Evolutionary conservation across 2,797 vertebrate genomes (phyloP), one percentile per base, ranked within the genome.

Genomic region (Natrix natrix): DNA sequence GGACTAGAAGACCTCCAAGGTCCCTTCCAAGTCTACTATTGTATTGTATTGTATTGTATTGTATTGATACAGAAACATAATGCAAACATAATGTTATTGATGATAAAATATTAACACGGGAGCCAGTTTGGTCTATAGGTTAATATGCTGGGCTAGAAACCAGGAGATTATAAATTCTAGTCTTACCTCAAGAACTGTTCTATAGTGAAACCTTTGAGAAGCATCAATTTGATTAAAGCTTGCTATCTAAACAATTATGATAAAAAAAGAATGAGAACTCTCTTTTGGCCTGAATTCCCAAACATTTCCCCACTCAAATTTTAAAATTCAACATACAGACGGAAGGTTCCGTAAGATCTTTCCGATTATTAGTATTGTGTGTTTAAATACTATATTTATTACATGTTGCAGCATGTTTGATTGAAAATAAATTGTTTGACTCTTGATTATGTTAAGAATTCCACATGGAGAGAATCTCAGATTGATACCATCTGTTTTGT

Each of bases 391-490:
- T 89, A n/a, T 17, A 26, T 63, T 12, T 43, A 66, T 87, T 56
- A 17, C 78, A 56, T 78, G 92, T 89, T 11, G 0, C 57, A 43
- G 54, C 87, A 57, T 4, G 0, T 32, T 95, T 94, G 89, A 93
- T 94, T 87, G 91, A 87, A 94, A 95, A 91, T 54, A 92, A 93
- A 94, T 87, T 60, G 37, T 2, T 8, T 90, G 20, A 26, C 7
- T 88, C 32, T 87, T 93, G 92, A 89, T 91, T 86, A 54, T 66
- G 78, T 52, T 92, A 66, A 93, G 24, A 94, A 91, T 48, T 94
- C 87, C 83, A 91, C 92, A 91, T 86, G n/a, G 91, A 78, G 93
- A 91, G 90, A 91, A 95, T 91, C 54, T 52, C 57, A 61, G 66
- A 94, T 7, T 17, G n/a, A 86, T 88, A 0, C 0, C 93, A 92